Evolutionary conservation across 2,888 invertebrate genomes (phyloP), one percentile per base, ranked within the genome.

Genomic region (Euplagia quadripunctaria): DNA sequence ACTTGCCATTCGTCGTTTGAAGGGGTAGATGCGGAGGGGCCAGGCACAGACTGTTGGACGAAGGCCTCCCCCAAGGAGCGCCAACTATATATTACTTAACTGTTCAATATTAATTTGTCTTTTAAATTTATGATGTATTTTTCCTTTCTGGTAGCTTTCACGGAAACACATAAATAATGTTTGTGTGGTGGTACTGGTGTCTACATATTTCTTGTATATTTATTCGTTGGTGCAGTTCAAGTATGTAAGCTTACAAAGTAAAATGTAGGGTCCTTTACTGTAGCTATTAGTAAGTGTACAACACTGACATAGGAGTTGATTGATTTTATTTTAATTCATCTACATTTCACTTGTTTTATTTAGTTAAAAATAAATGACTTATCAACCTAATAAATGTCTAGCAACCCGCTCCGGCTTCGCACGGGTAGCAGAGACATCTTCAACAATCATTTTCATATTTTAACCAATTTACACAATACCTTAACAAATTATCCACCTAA

Each of bases 81-180:
- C 31, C 31, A 31, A 31, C 31, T 31, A 31, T 31, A 31, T 31
- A 31, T 31, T 31, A 31, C 31, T 31, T 31, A 20, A 58, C 11
- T 11, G 20, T 9, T 20, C 9, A 61, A 61, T 46, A 61, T 61
- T 61, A 49, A 46, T 69, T 46, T 20, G 11, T 16, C 12, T n/a
- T 61, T 58, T 71, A 63, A 61, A 67, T 42, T 43, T 68, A 20
- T 63, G 46, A 42, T n/a, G 20, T 63, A 51, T 68, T 52, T 49
- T 66, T 61, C 49, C 42, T n/a, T 67, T 51, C n/a, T 49, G 49
- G 51, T 20, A 20, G 51, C 63, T 72, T 75, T 71, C 58, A 68
- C 68, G 46, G 49, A 71, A 68, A 64, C 64, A 46, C 41, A 68
- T 72, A 68, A 72, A 72, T 72, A 72, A 72, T 63, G 55, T 51